Percentiles rank a stretch among this genome's conserved stretches.
Evolutionary conservation across 2,113 vertebrate species (phyloP).

Genomic region (Psophia crepitans): DNA sequence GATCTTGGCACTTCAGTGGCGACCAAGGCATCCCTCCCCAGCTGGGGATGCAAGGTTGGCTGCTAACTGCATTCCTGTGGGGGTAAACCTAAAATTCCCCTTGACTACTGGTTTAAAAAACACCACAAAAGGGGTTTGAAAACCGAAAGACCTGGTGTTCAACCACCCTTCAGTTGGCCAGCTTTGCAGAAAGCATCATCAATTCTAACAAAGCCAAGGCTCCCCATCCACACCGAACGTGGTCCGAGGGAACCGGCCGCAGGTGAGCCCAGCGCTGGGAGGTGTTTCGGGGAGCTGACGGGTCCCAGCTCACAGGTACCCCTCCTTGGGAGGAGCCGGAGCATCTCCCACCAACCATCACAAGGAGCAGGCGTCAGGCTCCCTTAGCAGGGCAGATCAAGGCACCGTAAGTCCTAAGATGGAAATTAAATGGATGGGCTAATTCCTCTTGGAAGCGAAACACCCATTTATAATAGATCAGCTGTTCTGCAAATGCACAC

Average conservation of each 20-base stretch:
- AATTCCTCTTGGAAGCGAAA: background rate
- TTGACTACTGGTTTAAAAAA: background rate
- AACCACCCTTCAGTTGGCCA: background rate
- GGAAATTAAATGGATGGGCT: background rate
- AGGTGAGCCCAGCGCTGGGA: background rate
- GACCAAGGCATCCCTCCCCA: background rate
- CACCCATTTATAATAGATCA: background rate
- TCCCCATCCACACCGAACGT: background rate
- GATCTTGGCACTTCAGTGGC: rapidly evolving
- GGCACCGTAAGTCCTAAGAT: background rate
- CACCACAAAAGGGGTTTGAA: background rate
- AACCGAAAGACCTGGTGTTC: background rate
- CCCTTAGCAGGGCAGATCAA: background rate
- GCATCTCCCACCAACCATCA: rapidly evolving
- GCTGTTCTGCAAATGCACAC: background rate
- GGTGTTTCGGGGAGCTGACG: background rate
- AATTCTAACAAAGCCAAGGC: background rate
- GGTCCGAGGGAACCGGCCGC: rapidly evolving
- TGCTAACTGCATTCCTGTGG: rapidly evolving
- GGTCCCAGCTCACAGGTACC: background rate
- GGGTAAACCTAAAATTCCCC: background rate
- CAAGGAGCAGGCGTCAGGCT: background rate
- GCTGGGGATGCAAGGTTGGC: background rate
- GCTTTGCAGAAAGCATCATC: background rate
- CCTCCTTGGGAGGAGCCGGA: background rate